A percentile compares a stretch with the other conserved stretches of the same genome.
Evolutionary conservation across 2,113 vertebrate genomes (phyloP).

Genomic region (Miniopterus natalensis): DNA sequence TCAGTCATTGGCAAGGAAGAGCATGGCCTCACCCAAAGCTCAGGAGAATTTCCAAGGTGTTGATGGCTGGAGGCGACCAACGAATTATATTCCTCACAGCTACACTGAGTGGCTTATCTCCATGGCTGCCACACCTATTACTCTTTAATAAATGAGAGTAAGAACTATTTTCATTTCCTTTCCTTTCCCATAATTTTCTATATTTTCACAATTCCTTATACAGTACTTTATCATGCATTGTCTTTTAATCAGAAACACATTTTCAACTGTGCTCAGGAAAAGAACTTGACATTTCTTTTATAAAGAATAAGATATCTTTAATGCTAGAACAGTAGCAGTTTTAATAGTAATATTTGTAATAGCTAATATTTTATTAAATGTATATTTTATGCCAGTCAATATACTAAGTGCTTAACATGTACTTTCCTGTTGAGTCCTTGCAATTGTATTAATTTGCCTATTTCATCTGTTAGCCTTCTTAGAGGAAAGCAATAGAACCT

Average conservation of each 20-base stretch:
- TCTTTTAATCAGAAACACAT: background rate
- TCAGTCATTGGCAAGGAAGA: background rate
- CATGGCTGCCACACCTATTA: background rate
- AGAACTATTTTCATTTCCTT: background rate
- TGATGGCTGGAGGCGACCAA: background rate
- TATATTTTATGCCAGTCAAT: background rate
- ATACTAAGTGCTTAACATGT: background rate
- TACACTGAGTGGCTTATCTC: background rate
- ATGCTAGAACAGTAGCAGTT: background rate
- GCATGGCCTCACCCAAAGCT: background rate
- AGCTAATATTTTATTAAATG: background rate
- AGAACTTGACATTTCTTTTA: background rate
- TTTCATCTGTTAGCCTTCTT: slow-evolving; percentile 5
- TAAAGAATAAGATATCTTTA: background rate
- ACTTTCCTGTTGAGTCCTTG: background rate
- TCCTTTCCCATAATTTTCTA: background rate
- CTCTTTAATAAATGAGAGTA: background rate
- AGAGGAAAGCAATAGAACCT: background rate
- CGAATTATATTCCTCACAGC: background rate
- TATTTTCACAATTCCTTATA: slow-evolving; percentile 41
- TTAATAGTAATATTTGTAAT: background rate
- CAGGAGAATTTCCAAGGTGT: background rate
- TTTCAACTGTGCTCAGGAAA: slow-evolving; percentile 20
- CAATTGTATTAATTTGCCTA: background rate
- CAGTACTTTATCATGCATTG: background rate